Conservation (phyloP, 2,113 vertebrate species). For the Chiloscyllium plagiosum region DNA sequence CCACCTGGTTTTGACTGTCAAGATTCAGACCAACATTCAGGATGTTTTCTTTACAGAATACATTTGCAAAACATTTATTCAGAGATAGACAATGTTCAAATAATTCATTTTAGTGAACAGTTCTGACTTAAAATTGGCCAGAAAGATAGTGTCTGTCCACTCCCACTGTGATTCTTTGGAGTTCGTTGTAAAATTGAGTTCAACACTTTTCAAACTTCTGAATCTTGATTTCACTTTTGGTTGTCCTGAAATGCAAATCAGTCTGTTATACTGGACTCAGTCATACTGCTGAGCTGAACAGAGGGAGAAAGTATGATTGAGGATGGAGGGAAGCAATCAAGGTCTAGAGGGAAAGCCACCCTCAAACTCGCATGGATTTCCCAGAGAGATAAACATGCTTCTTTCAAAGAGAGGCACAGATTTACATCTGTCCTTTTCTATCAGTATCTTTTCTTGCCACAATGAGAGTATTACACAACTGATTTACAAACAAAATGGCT, state of each 20-base stretch:
- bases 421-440: neutral
- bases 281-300: neutral
- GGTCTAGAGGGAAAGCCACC: neutral
- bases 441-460: neutral
- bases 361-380: neutral
- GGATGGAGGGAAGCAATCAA: neutral
- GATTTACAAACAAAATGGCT: neutral
- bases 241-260: neutral
- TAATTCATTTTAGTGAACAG: neutral
- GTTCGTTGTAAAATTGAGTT: neutral
- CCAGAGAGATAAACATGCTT: neutral
- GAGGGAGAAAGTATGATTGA: neutral
- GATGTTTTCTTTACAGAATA: neutral
- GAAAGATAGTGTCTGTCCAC: neutral
- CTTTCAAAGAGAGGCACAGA: neutral
- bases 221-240: neutral
- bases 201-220: constrained; percentile 29
- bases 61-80: neutral
- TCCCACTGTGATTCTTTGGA: neutral
- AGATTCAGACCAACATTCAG: neutral
- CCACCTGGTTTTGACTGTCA: neutral
- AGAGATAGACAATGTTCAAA: neutral
- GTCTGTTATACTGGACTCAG: neutral
- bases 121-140: neutral
- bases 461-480: neutral